phyloP scores from a whole-genome alignment of 1,140 invertebrate genomes.

The Battus philenor region DNA sequence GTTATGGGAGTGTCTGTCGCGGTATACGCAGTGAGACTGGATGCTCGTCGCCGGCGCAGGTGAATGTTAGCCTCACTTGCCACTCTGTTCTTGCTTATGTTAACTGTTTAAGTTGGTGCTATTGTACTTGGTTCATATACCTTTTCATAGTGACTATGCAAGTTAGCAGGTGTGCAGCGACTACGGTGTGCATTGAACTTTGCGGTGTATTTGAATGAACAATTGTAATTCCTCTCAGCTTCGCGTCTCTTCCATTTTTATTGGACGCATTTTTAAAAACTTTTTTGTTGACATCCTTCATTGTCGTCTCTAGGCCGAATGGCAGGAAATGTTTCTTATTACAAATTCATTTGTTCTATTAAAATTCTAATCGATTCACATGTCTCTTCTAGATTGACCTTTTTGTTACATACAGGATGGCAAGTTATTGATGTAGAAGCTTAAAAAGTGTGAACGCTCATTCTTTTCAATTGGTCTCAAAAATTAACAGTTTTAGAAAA shows the following conservation, averaged over 20 bases:
- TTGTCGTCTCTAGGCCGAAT: slow-evolving; percentile 17
- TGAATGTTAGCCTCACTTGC: slow-evolving; percentile 62
- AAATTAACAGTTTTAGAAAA: neutral
- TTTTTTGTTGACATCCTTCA: slow-evolving; percentile 15
- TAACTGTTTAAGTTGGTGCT: slow-evolving; percentile 32
- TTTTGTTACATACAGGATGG: no score
- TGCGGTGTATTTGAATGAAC: slow-evolving; percentile 46
- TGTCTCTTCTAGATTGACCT: no score
- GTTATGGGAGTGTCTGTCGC: slow-evolving; percentile 38
- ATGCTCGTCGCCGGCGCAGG: slow-evolving; percentile 51
- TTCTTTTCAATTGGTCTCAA: neutral
- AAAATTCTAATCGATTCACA: no score
- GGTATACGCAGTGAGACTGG: slow-evolving; percentile 49
- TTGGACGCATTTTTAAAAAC: slow-evolving; percentile 24
- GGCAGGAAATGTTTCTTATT: slow-evolving; percentile 17
- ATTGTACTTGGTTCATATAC: slow-evolving; percentile 22
- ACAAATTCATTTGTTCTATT: neutral
- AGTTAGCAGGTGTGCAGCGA: slow-evolving; percentile 39
- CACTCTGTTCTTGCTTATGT: slow-evolving; percentile 51
- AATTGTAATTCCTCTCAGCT: slow-evolving; percentile 39
- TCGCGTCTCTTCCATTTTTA: slow-evolving; percentile 40
- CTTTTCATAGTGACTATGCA: slow-evolving; percentile 28
- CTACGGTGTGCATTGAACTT: slow-evolving; percentile 59
- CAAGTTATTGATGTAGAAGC: no score
- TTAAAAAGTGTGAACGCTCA: no score